Evolutionary conservation across 2,888 invertebrate genomes (phyloP), one percentile per base, ranked within the genome.

Genomic region (Lasius fuliginosus): DNA sequence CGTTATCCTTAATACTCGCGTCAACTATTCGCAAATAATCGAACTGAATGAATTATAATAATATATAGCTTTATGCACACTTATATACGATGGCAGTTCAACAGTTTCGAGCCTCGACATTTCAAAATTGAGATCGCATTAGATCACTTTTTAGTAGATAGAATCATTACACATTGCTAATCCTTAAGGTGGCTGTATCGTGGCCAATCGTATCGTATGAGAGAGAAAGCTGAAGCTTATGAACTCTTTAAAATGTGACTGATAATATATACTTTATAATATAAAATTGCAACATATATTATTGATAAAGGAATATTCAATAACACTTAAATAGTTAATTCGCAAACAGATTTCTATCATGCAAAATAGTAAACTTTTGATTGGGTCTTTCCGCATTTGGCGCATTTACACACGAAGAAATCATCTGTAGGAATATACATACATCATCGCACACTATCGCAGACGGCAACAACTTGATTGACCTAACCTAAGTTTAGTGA

Each of bases 11-110:
- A 23, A 42, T 74, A 46, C 18, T 62, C n/a, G 8, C n/a, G n/a
- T 49, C 18, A 73, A 73, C 27, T 40, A 18, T 27, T 74, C 30
- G 58, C 53, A 49, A 46, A 33, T 69, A 6, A 74, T 42, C 30
- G 12, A 74, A 18, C 40, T 73, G 40, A 18, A 74, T 18, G 15
- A 9, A 56, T 58, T 74, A 15, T 9, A 42, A 62, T 9, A 11
- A 60, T n/a, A 62, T 62, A 62, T n/a, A 60, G 42, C 15, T 18
- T 42, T 62, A 33, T 3, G n/a, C 8, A 6, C 33, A 62, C 4
- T 62, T 30, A 62, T 8, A 74, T 30, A 58, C 4, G 27, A 40
- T n/a, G 42, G 46, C 46, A 67, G 27, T 40, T 73, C 11, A n/a
- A 65, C 6, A 42, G 12, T 30, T 33, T 53, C 53, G n/a, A 53